A percentile compares a stretch with the other conserved stretches of the same genome.
Conservation (phyloP, 1,140 invertebrate species). For the Tachypleus tridentatus region DNA sequence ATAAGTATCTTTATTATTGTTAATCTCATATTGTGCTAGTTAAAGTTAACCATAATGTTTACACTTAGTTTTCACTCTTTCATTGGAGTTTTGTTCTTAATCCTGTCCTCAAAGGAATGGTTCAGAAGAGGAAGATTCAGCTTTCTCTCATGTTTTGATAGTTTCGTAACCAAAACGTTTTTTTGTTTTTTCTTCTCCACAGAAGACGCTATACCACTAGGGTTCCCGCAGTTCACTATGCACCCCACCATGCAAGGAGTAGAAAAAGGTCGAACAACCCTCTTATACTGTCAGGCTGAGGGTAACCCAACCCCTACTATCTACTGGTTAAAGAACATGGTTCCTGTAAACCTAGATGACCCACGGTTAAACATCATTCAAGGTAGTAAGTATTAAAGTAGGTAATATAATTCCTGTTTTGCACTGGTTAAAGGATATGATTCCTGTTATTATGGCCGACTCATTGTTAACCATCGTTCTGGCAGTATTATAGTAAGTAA, state of each 20-base stretch:
- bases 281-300: conserved; percentile 71
- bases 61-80: too few relatives aligned
- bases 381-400: conserved; percentile 41
- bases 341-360: conserved; percentile 76
- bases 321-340: conserved; percentile 80
- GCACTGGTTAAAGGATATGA: too few relatives aligned
- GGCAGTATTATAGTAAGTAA: too few relatives aligned
- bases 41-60: too few relatives aligned
- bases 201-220: conserved; percentile 72
- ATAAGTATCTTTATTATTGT: too few relatives aligned
- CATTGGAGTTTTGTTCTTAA: too few relatives aligned
- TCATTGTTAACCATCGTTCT: too few relatives aligned
- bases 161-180: not conserved
- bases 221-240: conserved; percentile 80
- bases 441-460: too few relatives aligned
- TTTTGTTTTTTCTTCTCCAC: conserved; percentile 35
- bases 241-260: conserved; percentile 77
- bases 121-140: too few relatives aligned
- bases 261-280: conserved; percentile 83
- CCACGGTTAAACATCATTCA: conserved; percentile 69
- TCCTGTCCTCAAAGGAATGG: too few relatives aligned
- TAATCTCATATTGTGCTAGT: too few relatives aligned
- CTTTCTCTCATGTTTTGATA: not conserved
- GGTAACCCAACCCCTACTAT: conserved; percentile 75
- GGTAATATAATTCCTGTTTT: too few relatives aligned